Base-by-base conservation (phyloP, 2,797 vertebrate genomes). In the Aplochiton taeniatus region DNA sequence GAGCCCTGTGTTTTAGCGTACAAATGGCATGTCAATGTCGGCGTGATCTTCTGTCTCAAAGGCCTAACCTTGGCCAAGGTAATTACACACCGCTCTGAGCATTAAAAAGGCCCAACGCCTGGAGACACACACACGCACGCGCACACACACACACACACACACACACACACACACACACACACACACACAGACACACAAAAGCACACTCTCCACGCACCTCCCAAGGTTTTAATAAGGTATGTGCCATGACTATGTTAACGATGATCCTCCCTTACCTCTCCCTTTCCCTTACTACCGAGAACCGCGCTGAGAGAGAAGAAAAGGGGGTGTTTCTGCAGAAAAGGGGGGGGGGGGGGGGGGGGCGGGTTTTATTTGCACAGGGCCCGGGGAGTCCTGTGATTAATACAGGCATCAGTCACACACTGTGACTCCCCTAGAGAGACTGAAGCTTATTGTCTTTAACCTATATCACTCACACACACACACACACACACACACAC, bases 11-110 rank as follows among this genome's bases (percentile, higher is more conserved):
- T n/a, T n/a, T n/a, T n/a, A n/a, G n/a, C n/a, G n/a, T 89, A 87
- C 83, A 90, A 88, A 90, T 90, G 73, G 88, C 84, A 82, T 84
- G 83, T 78, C 79, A 80, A 61, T 50, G 75, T 76, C 80, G 85
- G 83, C 87, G 85, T 87, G 87, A 87, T 87, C 82, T 87, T 85
- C 82, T 66, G 76, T 87, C 85, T 87, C 75, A 89, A 82, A 87
- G 82, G 82, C 81, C 81, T 77, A 82, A 88, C 81, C 83, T 83
- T 80, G 70, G 77, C 69, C 81, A 85, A 89, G 84, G 83, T 84
- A 88, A 89, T 88, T 88, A 84, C 70, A 76, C 78, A 66, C 70
- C n/a, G n/a, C 75, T 79, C 80, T 85, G 82, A 86, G 86, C 84
- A 86, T 89, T 87, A 87, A 88, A 85, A 85, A 88, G 85, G 73